Conservation (phyloP, 2,888 invertebrate genomes). For the Monopis laevigella region DNA sequence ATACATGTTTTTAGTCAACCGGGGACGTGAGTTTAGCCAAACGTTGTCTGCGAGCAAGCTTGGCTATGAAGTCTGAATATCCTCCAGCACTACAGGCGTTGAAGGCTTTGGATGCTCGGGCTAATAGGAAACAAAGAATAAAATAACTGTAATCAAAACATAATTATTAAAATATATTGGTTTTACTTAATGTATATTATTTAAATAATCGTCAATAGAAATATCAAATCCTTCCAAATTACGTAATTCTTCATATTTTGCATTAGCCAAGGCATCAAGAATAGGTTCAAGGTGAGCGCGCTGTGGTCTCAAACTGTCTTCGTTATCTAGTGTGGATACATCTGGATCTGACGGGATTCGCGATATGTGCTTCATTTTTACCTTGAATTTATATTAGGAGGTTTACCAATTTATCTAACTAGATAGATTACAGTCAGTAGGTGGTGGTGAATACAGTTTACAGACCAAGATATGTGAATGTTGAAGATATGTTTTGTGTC, state of each 20-base stretch:
- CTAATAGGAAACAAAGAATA: background rate
- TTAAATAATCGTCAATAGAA: conserved; percentile 35
- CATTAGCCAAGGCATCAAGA: conserved; percentile 34
- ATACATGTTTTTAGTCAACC: conserved; percentile 41
- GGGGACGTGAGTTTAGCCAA: conserved; percentile 48
- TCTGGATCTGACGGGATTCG: conserved; percentile 33
- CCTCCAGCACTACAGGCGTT: conserved; percentile 41
- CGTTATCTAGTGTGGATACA: conserved; percentile 12
- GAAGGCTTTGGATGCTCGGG: conserved; percentile 29
- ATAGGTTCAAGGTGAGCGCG: conserved; percentile 38
- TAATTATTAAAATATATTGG: background rate
- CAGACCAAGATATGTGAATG: too few species aligned
- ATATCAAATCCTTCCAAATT: conserved; percentile 36
- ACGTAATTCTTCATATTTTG: conserved; percentile 44
- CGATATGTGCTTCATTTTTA: conserved; percentile 38
- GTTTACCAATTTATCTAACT: too few species aligned
- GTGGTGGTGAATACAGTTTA: too few species aligned
- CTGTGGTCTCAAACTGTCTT: background rate
- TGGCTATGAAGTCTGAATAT: conserved; percentile 45
- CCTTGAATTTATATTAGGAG: conserved; percentile 26
- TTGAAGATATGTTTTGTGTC: too few species aligned
- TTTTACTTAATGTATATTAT: conserved; percentile 10
- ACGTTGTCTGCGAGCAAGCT: conserved; percentile 50
- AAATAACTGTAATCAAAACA: background rate
- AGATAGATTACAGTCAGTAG: too few species aligned